These are phyloP conservation scores for Aurelia aurita complex sp. Pacific DNA, from an alignment of 30 jellyfish, hydroid and myxozoan genomes.

Conservation along the genomic window DNA sequence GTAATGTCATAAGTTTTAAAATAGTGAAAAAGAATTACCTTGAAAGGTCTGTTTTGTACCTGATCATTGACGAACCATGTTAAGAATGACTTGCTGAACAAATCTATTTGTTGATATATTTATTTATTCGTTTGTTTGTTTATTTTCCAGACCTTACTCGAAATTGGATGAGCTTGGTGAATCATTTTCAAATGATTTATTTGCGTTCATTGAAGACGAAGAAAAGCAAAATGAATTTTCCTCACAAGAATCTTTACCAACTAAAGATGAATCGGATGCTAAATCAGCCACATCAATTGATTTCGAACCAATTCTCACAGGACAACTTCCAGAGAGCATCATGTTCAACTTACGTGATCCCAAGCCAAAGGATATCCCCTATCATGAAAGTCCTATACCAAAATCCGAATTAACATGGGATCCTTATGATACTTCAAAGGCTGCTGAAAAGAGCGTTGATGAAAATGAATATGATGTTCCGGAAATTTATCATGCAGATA, in stretches of 20 bases:
- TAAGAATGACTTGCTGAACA: not conserved
- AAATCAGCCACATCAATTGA: not conserved
- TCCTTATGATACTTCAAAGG: constrained; percentile 50
- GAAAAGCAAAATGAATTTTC: constrained; percentile 3
- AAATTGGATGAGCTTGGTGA: constrained; percentile 43
- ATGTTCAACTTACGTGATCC: not conserved
- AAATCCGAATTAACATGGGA: constrained; percentile 48
- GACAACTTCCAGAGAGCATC: not conserved
- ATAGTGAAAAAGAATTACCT: no score
- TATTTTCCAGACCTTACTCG: constrained; percentile 47
- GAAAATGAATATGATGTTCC: constrained; percentile 32
- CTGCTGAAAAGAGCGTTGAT: constrained; percentile 32
- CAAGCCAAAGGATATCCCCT: not conserved
- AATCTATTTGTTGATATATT: not conserved
- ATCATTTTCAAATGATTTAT: constrained; percentile 45
- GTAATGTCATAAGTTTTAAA: no score
- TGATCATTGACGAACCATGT: not conserved
- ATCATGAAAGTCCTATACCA: not conserved
- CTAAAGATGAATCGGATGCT: constrained; percentile 9
- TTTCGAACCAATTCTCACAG: not conserved
- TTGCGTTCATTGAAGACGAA: constrained; percentile 56
- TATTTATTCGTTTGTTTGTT: not conserved
- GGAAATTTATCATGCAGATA: not conserved
- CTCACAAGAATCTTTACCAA: constrained; percentile 7
- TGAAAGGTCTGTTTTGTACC: no score